Percentiles rank a stretch among this genome's conserved stretches.
Conservation (phyloP, 2,797 vertebrate genomes). For the Enteromius fasciolatus region DNA sequence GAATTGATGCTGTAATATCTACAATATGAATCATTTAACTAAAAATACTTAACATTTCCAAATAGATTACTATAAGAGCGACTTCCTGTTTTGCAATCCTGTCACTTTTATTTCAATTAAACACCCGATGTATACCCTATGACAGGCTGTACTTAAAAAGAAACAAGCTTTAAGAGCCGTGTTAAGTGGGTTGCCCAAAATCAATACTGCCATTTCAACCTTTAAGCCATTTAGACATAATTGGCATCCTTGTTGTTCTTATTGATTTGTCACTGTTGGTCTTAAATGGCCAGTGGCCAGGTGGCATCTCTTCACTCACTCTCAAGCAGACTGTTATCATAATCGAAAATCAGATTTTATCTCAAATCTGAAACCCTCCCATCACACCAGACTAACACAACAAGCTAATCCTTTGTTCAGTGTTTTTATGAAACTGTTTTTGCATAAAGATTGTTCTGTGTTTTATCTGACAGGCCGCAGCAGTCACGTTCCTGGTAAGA, state of each 20-base stretch:
- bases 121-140: constrained; percentile 27
- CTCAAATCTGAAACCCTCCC: constrained; percentile 35
- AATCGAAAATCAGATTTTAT: constrained; percentile 39
- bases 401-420: constrained; percentile 42
- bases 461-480: constrained; percentile 44
- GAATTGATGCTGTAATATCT: background rate
- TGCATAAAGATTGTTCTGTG: constrained; percentile 37
- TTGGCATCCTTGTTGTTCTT: constrained; percentile 63
- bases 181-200: constrained; percentile 61
- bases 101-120: constrained; percentile 43
- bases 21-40: background rate
- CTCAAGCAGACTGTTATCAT: constrained; percentile 16
- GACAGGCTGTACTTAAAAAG: constrained; percentile 41
- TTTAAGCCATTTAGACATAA: constrained; percentile 66
- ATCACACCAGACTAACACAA: constrained; percentile 22
- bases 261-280: constrained; percentile 64
- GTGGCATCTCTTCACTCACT: constrained; percentile 56
- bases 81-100: constrained; percentile 25
- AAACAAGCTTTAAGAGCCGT: constrained; percentile 43
- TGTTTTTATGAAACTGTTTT: constrained; percentile 45
- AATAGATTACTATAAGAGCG: background rate
- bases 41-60: background rate
- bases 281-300: constrained; percentile 59
- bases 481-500: constrained; percentile 34
- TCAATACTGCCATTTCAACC: constrained; percentile 72